Percentiles rank a stretch among this genome's conserved stretches.
These are phyloP conservation scores for Argyrosomus japonicus DNA, from an alignment of 2,113 vertebrate species.

Conservation along the genomic window DNA sequence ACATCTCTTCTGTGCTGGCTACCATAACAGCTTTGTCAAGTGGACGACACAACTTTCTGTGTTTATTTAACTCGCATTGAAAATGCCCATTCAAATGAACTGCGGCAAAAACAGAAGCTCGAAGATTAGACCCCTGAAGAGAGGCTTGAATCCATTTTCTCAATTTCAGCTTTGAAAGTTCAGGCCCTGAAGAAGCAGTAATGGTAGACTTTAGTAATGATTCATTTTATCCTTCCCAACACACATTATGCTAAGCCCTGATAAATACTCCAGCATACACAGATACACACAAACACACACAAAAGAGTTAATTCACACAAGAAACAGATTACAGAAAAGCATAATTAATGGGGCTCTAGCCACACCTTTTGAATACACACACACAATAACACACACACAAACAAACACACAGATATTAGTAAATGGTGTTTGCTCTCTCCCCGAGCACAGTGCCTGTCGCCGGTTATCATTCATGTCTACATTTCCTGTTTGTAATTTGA, in stretches of 20 bases:
- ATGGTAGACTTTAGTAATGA: conserved; percentile 50
- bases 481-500: conserved; percentile 67
- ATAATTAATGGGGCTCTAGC: conserved; percentile 51
- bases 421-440: conserved; percentile 42
- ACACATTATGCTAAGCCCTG: conserved; percentile 37
- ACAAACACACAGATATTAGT: conserved; percentile 22
- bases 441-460: conserved; percentile 27
- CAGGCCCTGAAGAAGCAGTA: conserved; percentile 37
- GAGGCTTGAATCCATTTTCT: conserved; percentile 47
- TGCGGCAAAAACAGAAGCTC: conserved; percentile 31
- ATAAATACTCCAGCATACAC: conserved; percentile 33
- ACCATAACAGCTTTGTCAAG: conserved; percentile 31
- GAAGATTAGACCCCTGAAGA: conserved; percentile 36
- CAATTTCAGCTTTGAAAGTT: conserved; percentile 55
- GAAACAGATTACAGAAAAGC: conserved; percentile 58
- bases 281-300: conserved; percentile 10
- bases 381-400: not conserved
- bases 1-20: conserved; percentile 8
- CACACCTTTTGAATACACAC: conserved; percentile 26
- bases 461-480: conserved; percentile 69
- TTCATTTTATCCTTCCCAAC: conserved; percentile 52
- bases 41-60: conserved; percentile 30
- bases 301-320: conserved; percentile 40
- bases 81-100: conserved; percentile 37
- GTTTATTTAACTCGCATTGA: conserved; percentile 29